Percentiles rank a stretch among this genome's conserved stretches.
Conservation (phyloP, 2,888 invertebrate genomes). For the Cephalotes varians region DNA sequence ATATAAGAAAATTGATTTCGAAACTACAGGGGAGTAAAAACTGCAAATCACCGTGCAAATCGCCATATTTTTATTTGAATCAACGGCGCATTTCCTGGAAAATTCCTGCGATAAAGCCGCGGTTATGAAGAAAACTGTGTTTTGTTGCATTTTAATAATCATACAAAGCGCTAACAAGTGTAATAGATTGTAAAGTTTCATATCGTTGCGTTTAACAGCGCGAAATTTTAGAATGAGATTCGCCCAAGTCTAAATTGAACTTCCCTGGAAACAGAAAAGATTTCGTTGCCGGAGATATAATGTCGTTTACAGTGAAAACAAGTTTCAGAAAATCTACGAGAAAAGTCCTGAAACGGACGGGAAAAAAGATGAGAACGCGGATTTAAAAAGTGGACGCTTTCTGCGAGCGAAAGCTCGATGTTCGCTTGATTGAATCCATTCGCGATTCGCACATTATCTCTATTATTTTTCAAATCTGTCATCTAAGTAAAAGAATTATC, state of each 20-base stretch:
- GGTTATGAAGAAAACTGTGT: not conserved
- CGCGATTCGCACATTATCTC: not conserved
- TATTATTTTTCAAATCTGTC: constrained; percentile 15
- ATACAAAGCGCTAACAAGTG: not conserved
- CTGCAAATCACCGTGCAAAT: not conserved
- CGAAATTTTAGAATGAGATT: constrained; percentile 1
- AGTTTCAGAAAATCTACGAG: constrained; percentile 25
- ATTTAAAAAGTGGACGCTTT: not conserved
- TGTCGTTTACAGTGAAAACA: constrained; percentile 21
- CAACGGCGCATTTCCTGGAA: not conserved
- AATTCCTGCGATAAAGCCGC: not conserved
- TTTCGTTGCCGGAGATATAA: constrained; percentile 26
- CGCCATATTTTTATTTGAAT: constrained; percentile 15
- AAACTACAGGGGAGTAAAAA: not conserved
- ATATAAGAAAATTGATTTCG: not conserved
- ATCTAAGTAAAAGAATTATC: not conserved
- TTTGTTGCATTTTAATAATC: not conserved
- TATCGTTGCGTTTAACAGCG: not conserved
- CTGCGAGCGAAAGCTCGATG: not conserved
- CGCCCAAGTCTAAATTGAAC: constrained; percentile 1
- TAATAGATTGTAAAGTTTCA: constrained; percentile 9
- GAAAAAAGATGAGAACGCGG: not conserved
- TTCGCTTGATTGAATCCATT: constrained; percentile 18
- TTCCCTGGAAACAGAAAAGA: constrained; percentile 8
- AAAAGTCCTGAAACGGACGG: constrained; percentile 8